Evolutionary conservation across 2,113 vertebrate genomes (phyloP), one percentile per base, ranked within the genome.

Genomic region (Peromyscus polionotus): DNA sequence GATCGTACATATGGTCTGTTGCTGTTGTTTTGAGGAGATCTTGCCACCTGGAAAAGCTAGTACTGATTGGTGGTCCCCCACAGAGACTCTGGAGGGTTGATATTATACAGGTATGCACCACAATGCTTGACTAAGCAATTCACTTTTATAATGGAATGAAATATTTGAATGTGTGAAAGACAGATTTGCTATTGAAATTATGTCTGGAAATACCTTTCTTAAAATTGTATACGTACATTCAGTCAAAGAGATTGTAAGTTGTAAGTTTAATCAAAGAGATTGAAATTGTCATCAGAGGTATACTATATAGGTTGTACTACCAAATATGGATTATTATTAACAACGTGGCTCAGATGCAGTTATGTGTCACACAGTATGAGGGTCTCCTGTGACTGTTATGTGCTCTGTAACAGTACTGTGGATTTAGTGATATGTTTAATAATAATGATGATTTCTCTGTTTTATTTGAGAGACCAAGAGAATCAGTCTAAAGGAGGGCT

Each of bases 111-210:
- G 51, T 9, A 10, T 42, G n/a, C 1, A 8, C 68, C 54, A 31
- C 51, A 26, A 28, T 16, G 28, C 70, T 42, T 31, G 70, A 24
- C 48, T 42, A 42, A 59, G n/a, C 51, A 39, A 16, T 28, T 68
- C 0, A 26, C 22, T 54, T 94, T 93, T 67, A 45, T 16, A 67
- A 36, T 65, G 61, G 12, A 63, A 84, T 36, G 20, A 57, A 85
- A 31, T 59, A 16, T 90, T 81, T 88, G 42, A 85, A 7, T 59
- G 81, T 87, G 33, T 48, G 20, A 28, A 45, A n/a, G 22, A 42
- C 59, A 73, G 13, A 79, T 90, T 76, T 81, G 19, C 72, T 90
- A 22, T 57, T 88, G 26, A 95, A 92, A 83, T 80, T 90, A 57
- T 96, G n/a, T 88, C n/a, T 96, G 80, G 61, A 65, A 88, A 70